phyloP scores from a whole-genome alignment of 2,888 invertebrate species.

The Achlya flavicornis region DNA sequence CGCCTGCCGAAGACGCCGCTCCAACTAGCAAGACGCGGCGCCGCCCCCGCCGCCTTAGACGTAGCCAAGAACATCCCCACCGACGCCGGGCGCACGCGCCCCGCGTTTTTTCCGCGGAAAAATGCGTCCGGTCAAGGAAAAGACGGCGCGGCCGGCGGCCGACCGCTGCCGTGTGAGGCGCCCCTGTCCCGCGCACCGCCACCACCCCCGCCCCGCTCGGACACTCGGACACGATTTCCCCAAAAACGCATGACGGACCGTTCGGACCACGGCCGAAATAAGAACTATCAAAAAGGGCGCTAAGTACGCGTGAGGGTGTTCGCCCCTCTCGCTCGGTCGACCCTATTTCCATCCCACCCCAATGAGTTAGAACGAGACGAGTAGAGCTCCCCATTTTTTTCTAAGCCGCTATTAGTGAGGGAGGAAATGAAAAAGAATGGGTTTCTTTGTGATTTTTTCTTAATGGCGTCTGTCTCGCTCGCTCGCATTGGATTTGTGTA shows the following conservation, averaged over 20 bases:
- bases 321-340: slow-evolving; percentile 77
- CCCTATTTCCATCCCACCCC: slow-evolving; percentile 68
- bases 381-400: slow-evolving; percentile 76
- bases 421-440: slow-evolving; percentile 83
- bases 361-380: slow-evolving; percentile 71
- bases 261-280: slow-evolving; percentile 76
- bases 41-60: slow-evolving; percentile 84
- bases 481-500: slow-evolving; percentile 49
- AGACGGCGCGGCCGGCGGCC: slow-evolving; percentile 69
- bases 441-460: slow-evolving; percentile 83
- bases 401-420: slow-evolving; percentile 80
- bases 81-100: slow-evolving; percentile 80
- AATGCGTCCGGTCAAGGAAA: slow-evolving; percentile 82
- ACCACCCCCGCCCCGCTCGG: slow-evolving; percentile 43
- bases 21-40: slow-evolving; percentile 83
- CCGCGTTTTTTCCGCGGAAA: slow-evolving; percentile 83
- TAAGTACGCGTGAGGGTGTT: slow-evolving; percentile 64
- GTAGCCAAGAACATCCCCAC: slow-evolving; percentile 81
- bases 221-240: slow-evolving; percentile 49
- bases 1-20: slow-evolving; percentile 81
- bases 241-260: slow-evolving; percentile 65
- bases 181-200: slow-evolving; percentile 39
- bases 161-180: slow-evolving; percentile 43
- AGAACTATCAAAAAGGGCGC: slow-evolving; percentile 81
- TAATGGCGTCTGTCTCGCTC: slow-evolving; percentile 70